These are phyloP conservation scores for Pemphredon lugubris DNA, from an alignment of 2,888 invertebrate genomes.

Conservation along the genomic window DNA sequence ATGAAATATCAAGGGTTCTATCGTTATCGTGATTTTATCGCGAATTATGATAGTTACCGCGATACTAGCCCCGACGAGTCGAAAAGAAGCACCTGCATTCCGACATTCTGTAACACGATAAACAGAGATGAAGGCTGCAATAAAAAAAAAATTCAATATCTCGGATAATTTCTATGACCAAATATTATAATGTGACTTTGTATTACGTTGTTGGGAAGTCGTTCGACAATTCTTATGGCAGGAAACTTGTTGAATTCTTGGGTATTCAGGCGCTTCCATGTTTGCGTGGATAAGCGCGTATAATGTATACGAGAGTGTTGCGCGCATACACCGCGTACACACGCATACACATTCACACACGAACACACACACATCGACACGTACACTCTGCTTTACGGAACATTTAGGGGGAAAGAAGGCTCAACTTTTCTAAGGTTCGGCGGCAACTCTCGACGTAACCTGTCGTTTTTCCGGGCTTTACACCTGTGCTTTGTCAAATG, in stretches of 20 bases:
- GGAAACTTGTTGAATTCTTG: not conserved
- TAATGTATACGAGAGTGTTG: constrained; percentile 62
- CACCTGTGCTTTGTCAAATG: no score
- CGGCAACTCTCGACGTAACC: no score
- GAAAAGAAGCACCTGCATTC: no score
- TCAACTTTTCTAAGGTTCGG: constrained; percentile 30
- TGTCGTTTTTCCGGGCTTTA: no score
- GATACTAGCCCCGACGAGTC: no score
- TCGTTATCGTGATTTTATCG: no score
- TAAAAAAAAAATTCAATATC: not conserved
- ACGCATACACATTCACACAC: constrained; percentile 10
- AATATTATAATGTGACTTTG: not conserved
- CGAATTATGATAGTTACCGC: no score
- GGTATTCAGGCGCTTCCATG: constrained; percentile 46
- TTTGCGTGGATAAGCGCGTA: constrained; percentile 42
- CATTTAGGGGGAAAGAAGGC: constrained; percentile 17
- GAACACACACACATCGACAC: constrained; percentile 15
- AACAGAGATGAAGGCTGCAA: not conserved
- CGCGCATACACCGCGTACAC: constrained; percentile 37
- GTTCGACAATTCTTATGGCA: not conserved
- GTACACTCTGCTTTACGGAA: constrained; percentile 24
- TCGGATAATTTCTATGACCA: not conserved
- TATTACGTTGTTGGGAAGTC: not conserved
- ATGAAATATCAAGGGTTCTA: no score
- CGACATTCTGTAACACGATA: no score